Evolutionary conservation across 2,888 invertebrate genomes (phyloP), one percentile per base, ranked within the genome.

Genomic region (Rotaria sp.): DNA sequence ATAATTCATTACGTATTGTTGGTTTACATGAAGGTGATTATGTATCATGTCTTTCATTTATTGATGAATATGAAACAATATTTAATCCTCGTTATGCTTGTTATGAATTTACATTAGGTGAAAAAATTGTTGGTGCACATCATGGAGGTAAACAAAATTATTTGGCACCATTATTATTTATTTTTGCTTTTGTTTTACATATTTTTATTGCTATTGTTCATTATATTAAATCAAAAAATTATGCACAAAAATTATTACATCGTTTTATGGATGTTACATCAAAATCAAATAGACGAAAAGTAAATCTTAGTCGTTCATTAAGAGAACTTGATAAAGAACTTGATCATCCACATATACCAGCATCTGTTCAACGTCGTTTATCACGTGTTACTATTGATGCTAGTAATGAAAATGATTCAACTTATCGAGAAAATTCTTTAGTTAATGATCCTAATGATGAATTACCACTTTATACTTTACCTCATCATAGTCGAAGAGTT

Each of bases 31-130:
- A 80, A 13, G 41, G 21, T 45, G 80, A 80, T n/a, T 80, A 80
- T 80, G 80, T 80, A 4, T 2, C 45, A 80, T 80, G 80, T 45
- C 11, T 80, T 1, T 45, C 80, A 41, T 80, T 80, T 45, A n/a
- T 80, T 4, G 80, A 80, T 45, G 45, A 80, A 26, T 80, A 45
- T 45, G 80, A 41, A 80, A 80, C 26, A 26, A 15, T 80, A 41
- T 80, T 45, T 80, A 80, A 45, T 26, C 80, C 80, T 21, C 41
- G 80, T 26, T 80, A 26, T 13, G 35, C 45, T 26, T 80, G 80
- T 45, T 80, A 80, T 45, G 80, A 80, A 45, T 45, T 80, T n/a
- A 80, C 80, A n/a, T 11, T 45, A n/a, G 80, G 80, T 45, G 80
- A 80, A 80, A 80, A 80, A 45, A 26, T 15, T 18, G n/a, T 45